Base-by-base conservation (phyloP, 1,140 invertebrate genomes). In the Brachionus paranguensis region DNA sequence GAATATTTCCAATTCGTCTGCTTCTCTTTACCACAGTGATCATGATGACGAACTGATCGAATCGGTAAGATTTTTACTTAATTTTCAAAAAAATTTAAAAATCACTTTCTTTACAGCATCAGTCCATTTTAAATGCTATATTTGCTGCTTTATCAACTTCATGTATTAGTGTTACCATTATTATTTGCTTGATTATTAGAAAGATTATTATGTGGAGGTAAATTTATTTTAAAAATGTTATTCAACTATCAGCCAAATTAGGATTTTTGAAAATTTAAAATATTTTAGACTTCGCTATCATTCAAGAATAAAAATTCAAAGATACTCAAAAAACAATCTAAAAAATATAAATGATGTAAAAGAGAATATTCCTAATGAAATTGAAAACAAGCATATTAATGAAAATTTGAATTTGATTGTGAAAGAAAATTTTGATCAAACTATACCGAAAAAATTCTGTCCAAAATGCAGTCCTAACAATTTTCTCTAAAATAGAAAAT, bases 391-490 rank as follows among this genome's bases (percentile, higher is more conserved):
- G 11, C n/a, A 17, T 6, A 0, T 10, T 6, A 17, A 20, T 60
- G 20, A 60, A 24, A 60, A 60, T 10, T 7, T 60, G 17, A 20
- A 60, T 60, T 20, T 60, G n/a, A 60, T 60, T 5, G 17, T 20
- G 10, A 20, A 24, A 1, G 0, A 60, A 60, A 60, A 60, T 24
- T 20, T 60, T 20, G 20, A 60, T 60, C 20, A 60, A 68, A 14
- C 7, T 37, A 2, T 14, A 17, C 5, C 65, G 14, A 68, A 68
- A 68, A 68, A 68, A 68, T 68, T 37, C 33, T 68, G 65, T 68
- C 65, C 65, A 68, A 68, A 68, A 68, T 68, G 65, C 4, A 68
- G 65, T 24, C 65, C 65, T 12, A 68, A n/a, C n/a, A 68, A 68
- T 41, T 68, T 68, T 68, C n/a, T 33, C 3, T 68, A 41, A 41